These are phyloP conservation scores for Drosophila sucinea DNA, from an alignment of 1,140 invertebrate species.

Conservation along the genomic window DNA sequence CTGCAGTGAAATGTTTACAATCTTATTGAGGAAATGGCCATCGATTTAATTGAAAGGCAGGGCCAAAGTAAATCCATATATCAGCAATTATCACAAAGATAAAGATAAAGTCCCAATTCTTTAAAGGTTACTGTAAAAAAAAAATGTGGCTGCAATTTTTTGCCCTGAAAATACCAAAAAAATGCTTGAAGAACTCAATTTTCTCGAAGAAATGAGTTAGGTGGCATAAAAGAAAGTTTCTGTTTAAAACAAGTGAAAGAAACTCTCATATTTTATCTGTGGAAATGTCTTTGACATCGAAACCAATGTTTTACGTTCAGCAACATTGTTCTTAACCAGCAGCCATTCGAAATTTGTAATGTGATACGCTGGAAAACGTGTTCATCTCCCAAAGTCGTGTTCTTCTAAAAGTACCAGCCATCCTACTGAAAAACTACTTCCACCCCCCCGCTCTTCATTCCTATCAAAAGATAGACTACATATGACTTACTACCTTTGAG, in stretches of 20 bases:
- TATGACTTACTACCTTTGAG: constrained; percentile 30
- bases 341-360: constrained; percentile 69
- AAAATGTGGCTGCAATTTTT: background rate
- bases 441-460: background rate
- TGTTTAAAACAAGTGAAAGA: background rate
- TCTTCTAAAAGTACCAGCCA: background rate
- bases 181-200: background rate
- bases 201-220: background rate
- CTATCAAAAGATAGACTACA: constrained; percentile 39
- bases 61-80: too few species aligned
- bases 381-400: constrained; percentile 71
- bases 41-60: background rate
- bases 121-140: too few species aligned
- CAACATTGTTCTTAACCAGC: constrained; percentile 7
- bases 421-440: constrained; percentile 17
- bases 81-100: background rate
- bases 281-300: background rate
- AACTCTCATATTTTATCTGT: background rate
- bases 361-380: constrained; percentile 69
- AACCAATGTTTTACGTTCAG: background rate
- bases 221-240: background rate
- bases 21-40: background rate
- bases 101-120: background rate
- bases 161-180: background rate
- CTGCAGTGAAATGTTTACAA: background rate